These are phyloP conservation scores for Poecile montanus DNA, from an alignment of 2,797 vertebrate genomes.

Conservation along the genomic window DNA sequence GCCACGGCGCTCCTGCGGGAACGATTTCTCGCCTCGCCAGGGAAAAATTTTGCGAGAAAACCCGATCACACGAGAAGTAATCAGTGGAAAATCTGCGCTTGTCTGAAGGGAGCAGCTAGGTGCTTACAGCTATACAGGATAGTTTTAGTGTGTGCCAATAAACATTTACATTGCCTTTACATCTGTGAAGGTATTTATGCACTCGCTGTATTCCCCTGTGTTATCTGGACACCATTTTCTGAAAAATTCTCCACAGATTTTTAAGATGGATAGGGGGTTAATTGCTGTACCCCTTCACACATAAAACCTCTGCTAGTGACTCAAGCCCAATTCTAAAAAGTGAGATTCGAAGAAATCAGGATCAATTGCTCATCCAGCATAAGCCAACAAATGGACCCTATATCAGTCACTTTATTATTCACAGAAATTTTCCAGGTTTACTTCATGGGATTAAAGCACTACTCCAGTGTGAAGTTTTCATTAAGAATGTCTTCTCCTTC, in stretches of 20 bases:
- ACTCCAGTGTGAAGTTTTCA: background rate
- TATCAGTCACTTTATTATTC: background rate
- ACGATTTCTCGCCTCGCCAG: rapidly evolving
- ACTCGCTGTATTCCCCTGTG: rapidly evolving
- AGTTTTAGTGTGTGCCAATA: background rate
- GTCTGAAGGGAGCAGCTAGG: background rate
- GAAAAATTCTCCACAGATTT: background rate
- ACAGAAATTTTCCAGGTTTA: background rate
- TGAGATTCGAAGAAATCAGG: background rate
- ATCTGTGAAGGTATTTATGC: background rate
- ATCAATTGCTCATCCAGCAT: background rate
- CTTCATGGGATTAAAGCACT: background rate
- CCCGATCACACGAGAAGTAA: background rate
- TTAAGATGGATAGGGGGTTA: background rate
- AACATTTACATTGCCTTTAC: background rate
- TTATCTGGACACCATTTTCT: background rate
- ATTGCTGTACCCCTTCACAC: background rate
- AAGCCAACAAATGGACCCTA: background rate
- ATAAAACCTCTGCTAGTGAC: background rate
- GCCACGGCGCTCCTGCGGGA: rapidly evolving
- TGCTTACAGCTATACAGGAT: background rate
- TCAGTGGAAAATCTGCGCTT: background rate
- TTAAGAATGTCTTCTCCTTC: background rate
- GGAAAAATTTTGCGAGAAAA: background rate
- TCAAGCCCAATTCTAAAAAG: background rate